A percentile compares a stretch with the other conserved stretches of the same genome.
Conservation (phyloP, 1,140 invertebrate species). For the Drosophila ogumai region DNA sequence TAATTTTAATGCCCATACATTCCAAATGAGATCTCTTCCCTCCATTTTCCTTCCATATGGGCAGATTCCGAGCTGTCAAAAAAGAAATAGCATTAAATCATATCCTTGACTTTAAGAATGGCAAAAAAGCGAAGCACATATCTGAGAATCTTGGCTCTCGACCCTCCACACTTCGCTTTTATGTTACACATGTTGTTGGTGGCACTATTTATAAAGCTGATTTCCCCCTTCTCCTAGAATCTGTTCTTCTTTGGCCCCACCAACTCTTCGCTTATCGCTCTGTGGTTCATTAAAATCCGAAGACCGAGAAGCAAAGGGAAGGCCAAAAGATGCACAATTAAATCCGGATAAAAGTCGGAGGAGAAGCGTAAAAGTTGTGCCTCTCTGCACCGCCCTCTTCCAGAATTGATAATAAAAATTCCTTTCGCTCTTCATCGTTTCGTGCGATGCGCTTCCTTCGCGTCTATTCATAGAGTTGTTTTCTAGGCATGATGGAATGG, state of each 20-base stretch:
- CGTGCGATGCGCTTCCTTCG: conserved; percentile 13
- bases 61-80: conserved; percentile 23
- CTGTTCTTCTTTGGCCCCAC: conserved; percentile 5
- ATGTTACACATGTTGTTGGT: conserved; percentile 23
- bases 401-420: conserved; percentile 43
- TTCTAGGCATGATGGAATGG: conserved; percentile 38
- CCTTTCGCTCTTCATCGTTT: conserved; percentile 19
- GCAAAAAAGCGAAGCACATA: conserved; percentile 12
- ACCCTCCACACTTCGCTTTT: conserved; percentile 25
- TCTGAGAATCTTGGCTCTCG: background rate
- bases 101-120: conserved; percentile 25
- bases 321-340: conserved; percentile 36
- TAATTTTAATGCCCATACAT: conserved; percentile 22
- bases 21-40: conserved; percentile 8
- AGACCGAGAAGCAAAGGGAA: conserved; percentile 11
- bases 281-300: conserved; percentile 34
- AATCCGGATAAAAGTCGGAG: conserved; percentile 14
- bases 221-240: conserved; percentile 1
- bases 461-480: conserved; percentile 39
- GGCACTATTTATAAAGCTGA: conserved; percentile 25
- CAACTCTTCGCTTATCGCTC: conserved; percentile 29
- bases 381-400: conserved; percentile 4
- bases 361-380: conserved; percentile 5
- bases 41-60: background rate
- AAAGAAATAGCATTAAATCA: conserved; percentile 16